Evolutionary conservation across 2,797 vertebrate species (phyloP), one percentile per base, ranked within the genome.

Genomic region (Silurus lanzhouensis): DNA sequence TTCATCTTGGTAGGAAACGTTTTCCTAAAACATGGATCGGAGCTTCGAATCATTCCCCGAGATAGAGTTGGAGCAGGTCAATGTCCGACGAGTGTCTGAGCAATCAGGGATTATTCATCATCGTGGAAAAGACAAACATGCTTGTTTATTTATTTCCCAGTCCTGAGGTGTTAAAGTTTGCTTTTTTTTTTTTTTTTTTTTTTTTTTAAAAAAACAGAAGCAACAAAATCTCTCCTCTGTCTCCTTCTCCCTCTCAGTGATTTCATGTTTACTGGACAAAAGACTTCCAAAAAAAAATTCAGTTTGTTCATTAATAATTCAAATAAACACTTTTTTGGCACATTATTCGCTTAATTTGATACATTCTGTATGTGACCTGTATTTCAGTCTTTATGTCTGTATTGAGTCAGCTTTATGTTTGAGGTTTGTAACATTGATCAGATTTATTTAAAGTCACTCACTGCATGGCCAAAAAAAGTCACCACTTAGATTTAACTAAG

Each of bases 11-110:
- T 92, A 99, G 98, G 98, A 91, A 99, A 98, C 60, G 97, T 99
- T 90, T 99, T 99, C 92, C 93, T 99, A 79, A 99, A 99, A 90
- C 97, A 99, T 20, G 98, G 98, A 80, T 99, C 98, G 44, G 98
- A 99, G 92, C 96, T 99, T 66, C 94, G 98, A 87, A 95, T 99
- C 94, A 99, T 99, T 95, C 98, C 98, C 90, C 96, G 98, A 94
- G 98, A 99, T 92, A 91, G 97, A 91, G 98, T 99, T 90, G 98
- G 98, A 90, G 93, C 44, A 6, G 90, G 89, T 72, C 91, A 89
- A 58, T 94, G 90, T 92, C 84, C 5, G 85, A 91, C 88, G 81
- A 87, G 89, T 87, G 89, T 89, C 79, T 89, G 83, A 90, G 46
- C 25, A 2, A 64, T 63, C 19, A 22, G 6, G 55, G 27, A 19